Evolutionary conservation across 2,888 invertebrate genomes (phyloP).

Genomic region (Drosophila gaucha): DNA sequence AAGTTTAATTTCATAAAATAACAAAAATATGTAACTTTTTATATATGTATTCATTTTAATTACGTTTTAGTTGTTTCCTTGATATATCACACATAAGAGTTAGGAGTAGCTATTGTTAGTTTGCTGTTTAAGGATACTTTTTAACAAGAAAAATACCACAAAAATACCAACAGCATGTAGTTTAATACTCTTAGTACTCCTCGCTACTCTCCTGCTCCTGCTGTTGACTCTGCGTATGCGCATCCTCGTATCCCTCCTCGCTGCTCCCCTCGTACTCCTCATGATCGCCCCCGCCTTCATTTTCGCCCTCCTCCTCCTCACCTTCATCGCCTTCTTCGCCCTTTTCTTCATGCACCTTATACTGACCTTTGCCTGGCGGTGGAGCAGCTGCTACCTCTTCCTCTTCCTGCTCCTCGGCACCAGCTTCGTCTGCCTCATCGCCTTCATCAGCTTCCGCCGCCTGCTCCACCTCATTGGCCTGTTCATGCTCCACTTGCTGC

Average conservation of each 20-base stretch:
- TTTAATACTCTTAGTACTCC: constrained; percentile 67
- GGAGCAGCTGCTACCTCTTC: constrained; percentile 3
- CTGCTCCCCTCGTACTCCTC: constrained; percentile 67
- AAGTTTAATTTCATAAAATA: too few relatives aligned
- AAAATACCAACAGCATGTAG: too few relatives aligned
- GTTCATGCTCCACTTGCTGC: constrained; percentile 60
- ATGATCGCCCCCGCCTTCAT: constrained; percentile 56
- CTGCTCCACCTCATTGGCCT: constrained; percentile 28
- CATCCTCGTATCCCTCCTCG: constrained; percentile 73
- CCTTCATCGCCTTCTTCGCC: constrained; percentile 15
- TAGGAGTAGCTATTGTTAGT: background rate
- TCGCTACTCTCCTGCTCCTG: constrained; percentile 49
- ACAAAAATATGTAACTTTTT: too few relatives aligned
- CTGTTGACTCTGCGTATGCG: constrained; percentile 51
- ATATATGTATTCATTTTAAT: background rate
- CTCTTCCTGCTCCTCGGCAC: constrained; percentile 1
- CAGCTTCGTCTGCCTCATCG: constrained; percentile 13
- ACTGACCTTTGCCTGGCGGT: constrained; percentile 23
- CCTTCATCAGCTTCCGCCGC: too few relatives aligned
- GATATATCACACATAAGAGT: constrained; percentile 4
- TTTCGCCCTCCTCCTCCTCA: constrained; percentile 24
- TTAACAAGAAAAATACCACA: background rate
- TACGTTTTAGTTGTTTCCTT: too few relatives aligned
- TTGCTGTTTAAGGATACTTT: background rate
- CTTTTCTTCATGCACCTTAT: constrained; percentile 56